phyloP scores from a whole-genome alignment of 2,797 vertebrate species.

The Clarias fuscus region DNA sequence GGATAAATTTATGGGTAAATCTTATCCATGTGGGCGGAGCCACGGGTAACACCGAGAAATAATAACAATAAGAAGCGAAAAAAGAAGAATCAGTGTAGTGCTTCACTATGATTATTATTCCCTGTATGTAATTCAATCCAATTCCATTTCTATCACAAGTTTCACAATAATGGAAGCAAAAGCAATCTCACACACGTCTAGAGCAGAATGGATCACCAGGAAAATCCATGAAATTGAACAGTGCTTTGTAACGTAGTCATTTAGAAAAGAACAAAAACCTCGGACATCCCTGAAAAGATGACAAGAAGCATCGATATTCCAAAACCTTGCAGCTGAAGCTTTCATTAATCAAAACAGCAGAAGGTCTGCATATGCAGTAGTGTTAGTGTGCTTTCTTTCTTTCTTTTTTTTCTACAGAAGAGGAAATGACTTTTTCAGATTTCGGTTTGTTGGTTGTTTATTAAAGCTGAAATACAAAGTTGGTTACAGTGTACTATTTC shows the following conservation, averaged over 20 bases:
- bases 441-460: conserved; percentile 15
- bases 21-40: too few species aligned
- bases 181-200: neutral
- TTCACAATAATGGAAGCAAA: neutral
- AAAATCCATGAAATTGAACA: conserved; percentile 9
- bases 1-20: neutral
- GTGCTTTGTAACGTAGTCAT: conserved; percentile 61
- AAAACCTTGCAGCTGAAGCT: conserved; percentile 61
- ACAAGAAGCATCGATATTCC: conserved; percentile 59
- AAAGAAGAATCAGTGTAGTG: neutral
- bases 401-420: conserved; percentile 64
- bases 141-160: neutral
- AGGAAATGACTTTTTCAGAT: conserved; percentile 56
- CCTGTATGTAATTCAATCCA: neutral
- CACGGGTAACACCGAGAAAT: too few species aligned
- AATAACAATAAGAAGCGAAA: neutral
- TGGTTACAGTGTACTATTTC: neutral
- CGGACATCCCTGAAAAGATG: conserved; percentile 65
- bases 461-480: neutral
- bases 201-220: neutral
- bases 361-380: conserved; percentile 62
- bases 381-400: conserved; percentile 48
- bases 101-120: neutral
- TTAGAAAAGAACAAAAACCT: conserved; percentile 66
- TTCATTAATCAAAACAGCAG: conserved; percentile 70